Percentiles rank a stretch among this genome's conserved stretches.
These are phyloP conservation scores for Sepiola atlantica DNA, from an alignment of 2,888 invertebrate genomes.

Conservation along the genomic window DNA sequence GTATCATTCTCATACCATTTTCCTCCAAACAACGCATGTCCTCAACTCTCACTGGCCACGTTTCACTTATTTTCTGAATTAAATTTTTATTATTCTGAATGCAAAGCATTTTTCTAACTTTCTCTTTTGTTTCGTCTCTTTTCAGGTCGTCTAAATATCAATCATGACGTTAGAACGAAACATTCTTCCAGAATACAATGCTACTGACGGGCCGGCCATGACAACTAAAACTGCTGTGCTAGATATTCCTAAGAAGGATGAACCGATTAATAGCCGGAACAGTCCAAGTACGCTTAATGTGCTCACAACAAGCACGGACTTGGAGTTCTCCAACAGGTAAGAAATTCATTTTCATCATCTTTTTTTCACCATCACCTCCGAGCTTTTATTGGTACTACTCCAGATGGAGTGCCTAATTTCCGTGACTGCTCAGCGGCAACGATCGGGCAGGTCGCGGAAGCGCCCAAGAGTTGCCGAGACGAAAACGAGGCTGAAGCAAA, in stretches of 20 bases:
- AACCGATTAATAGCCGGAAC: constrained; percentile 73
- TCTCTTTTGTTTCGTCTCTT: not conserved
- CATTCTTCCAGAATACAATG: constrained; percentile 47
- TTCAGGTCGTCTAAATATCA: constrained; percentile 24
- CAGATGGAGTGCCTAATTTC: too few relatives aligned
- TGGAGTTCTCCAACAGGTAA: constrained; percentile 73
- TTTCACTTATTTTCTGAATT: too few relatives aligned
- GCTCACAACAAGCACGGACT: constrained; percentile 72
- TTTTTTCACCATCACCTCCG: not conserved
- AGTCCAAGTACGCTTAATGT: constrained; percentile 73
- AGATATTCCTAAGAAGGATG: constrained; percentile 67
- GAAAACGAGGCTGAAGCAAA: too few relatives aligned
- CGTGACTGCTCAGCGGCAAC: too few relatives aligned
- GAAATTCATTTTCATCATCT: constrained; percentile 40
- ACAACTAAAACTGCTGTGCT: constrained; percentile 52
- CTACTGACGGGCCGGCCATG: constrained; percentile 46
- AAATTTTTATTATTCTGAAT: too few relatives aligned
- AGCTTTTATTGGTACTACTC: too few relatives aligned
- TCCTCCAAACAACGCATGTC: too few relatives aligned
- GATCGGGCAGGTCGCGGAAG: too few relatives aligned
- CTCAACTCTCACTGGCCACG: too few relatives aligned
- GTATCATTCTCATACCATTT: too few relatives aligned
- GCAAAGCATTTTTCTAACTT: too few relatives aligned
- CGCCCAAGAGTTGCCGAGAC: too few relatives aligned
- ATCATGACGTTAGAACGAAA: constrained; percentile 46